Evolutionary conservation across 2,888 invertebrate genomes (phyloP).

Genomic region (Branchellion lobata): DNA sequence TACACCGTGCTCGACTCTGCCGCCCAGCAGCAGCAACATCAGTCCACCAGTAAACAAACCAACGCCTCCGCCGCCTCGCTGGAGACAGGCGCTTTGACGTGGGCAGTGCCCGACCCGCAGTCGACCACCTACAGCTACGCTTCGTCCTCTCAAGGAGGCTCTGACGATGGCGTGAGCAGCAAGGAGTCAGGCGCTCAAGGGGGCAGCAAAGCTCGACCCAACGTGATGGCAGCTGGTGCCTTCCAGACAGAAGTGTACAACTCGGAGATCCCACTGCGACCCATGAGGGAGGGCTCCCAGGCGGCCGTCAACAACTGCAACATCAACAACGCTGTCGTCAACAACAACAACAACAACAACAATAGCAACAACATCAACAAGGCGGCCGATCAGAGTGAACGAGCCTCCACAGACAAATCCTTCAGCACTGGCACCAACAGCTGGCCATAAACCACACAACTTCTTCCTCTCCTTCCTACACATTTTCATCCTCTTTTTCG

Average conservation of each 20-base stretch:
- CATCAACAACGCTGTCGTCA: no score
- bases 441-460: constrained; percentile 49
- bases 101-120: constrained; percentile 48
- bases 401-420: not conserved
- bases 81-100: constrained; percentile 15
- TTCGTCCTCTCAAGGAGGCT: constrained; percentile 29
- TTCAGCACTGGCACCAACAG: constrained; percentile 49
- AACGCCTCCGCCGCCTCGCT: not conserved
- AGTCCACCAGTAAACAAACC: not conserved
- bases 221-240: not conserved
- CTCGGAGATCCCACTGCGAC: constrained; percentile 51
- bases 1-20: constrained; percentile 49
- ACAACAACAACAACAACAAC: not conserved
- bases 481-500: not conserved
- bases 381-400: not conserved
- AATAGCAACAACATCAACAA: not conserved
- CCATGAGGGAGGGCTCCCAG: constrained; percentile 48
- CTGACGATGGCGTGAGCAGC: constrained; percentile 27
- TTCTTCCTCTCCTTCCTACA: not conserved
- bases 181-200: not conserved
- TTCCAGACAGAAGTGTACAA: constrained; percentile 47
- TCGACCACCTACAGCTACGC: constrained; percentile 29
- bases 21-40: constrained; percentile 3
- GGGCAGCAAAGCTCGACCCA: not conserved
- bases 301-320: not conserved